Percentiles rank a stretch among this genome's conserved stretches.
Conservation (phyloP, 1,140 invertebrate species). For the Notospermus geniculatus region DNA sequence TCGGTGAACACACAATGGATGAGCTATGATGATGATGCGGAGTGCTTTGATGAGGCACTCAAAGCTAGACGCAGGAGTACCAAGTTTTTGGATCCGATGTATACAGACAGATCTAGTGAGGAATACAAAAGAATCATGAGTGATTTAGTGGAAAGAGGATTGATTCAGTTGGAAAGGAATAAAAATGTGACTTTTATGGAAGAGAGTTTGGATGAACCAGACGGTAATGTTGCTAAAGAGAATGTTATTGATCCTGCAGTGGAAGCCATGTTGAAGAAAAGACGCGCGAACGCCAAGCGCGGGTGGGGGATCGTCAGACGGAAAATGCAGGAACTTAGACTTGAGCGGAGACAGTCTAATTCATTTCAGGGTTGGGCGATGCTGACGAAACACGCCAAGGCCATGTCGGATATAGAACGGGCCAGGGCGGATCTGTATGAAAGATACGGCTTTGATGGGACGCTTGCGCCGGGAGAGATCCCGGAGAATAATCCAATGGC, state of each 20-base stretch:
- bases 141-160: conserved; percentile 4
- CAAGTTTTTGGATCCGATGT: background rate
- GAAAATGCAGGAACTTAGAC: conserved; percentile 5
- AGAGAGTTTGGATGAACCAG: background rate
- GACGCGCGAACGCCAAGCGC: background rate
- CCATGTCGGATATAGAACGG: conserved; percentile 8
- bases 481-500: conserved; percentile 5
- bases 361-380: conserved; percentile 7
- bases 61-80: too few relatives aligned
- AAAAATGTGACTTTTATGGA: background rate
- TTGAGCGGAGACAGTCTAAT: background rate
- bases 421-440: conserved; percentile 7
- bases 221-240: background rate
- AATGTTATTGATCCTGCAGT: background rate
- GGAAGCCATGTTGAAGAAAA: background rate
- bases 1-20: too few relatives aligned
- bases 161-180: background rate
- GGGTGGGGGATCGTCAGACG: conserved; percentile 1
- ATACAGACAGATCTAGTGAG: background rate
- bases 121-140: background rate
- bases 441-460: background rate
- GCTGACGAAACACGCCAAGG: conserved; percentile 2
- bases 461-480: background rate
- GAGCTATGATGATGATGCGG: too few relatives aligned
- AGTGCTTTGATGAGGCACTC: too few relatives aligned